Conservation (phyloP, 2,113 vertebrate species). For the Athene cunicularia region DNA sequence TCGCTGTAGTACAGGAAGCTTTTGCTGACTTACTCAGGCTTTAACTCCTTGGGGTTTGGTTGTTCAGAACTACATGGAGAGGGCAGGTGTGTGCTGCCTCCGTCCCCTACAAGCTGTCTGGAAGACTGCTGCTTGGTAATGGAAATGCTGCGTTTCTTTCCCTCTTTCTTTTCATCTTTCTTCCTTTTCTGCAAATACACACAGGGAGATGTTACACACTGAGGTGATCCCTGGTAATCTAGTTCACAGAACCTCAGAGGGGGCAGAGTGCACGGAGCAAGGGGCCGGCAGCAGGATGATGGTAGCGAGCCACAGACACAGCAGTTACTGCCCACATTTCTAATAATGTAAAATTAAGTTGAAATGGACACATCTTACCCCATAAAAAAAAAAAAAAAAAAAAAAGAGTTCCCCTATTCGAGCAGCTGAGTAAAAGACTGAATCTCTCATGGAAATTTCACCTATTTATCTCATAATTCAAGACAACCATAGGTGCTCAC, state of each 20-base stretch:
- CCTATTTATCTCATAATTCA: not conserved
- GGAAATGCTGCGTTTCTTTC: not conserved
- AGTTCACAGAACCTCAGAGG: not conserved
- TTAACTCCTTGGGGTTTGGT: slow-evolving; percentile 62
- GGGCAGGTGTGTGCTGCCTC: not conserved
- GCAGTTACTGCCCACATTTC: not conserved
- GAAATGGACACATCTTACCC: not conserved
- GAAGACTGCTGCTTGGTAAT: not conserved
- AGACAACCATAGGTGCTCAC: not conserved
- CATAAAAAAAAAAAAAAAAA: not conserved
- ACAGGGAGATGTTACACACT: rapidly evolving
- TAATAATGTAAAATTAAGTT: not conserved
- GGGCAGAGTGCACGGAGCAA: not conserved
- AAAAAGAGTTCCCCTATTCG: not conserved
- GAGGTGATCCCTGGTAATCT: not conserved
- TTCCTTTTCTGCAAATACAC: not conserved
- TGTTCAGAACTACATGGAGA: not conserved
- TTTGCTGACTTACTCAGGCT: slow-evolving; percentile 70
- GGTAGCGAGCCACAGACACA: not conserved
- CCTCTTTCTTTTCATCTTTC: slow-evolving; percentile 54
- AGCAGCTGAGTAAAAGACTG: not conserved
- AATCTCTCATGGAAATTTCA: not conserved
- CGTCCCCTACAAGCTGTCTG: slow-evolving; percentile 21
- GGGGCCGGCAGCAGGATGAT: not conserved
- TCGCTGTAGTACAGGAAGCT: not conserved